These are phyloP conservation scores for Drosophila acutilabella DNA, from an alignment of 2,888 invertebrate genomes.

Conservation along the genomic window DNA sequence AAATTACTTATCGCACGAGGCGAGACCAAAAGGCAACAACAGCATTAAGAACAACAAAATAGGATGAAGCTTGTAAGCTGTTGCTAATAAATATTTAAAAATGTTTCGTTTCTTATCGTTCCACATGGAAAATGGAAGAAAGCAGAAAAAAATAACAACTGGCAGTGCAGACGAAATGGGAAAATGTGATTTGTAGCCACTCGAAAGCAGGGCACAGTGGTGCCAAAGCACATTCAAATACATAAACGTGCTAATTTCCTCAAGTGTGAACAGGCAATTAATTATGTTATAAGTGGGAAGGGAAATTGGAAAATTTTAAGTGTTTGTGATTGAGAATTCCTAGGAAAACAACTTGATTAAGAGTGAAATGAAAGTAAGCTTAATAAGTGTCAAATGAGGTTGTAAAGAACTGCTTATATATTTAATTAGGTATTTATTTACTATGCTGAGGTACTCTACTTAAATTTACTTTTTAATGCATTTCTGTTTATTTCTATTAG, in stretches of 20 bases:
- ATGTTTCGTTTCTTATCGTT: constrained; percentile 56
- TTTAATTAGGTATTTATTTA: too few relatives aligned
- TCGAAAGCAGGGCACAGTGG: constrained; percentile 12
- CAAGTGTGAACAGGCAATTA: constrained; percentile 47
- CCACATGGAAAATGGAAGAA: constrained; percentile 5
- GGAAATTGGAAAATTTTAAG: constrained; percentile 2
- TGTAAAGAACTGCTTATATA: too few relatives aligned
- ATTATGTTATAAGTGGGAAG: constrained; percentile 55
- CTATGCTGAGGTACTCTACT: too few relatives aligned
- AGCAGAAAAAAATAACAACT: constrained; percentile 9
- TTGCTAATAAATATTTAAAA: constrained; percentile 81
- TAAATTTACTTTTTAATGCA: too few relatives aligned
- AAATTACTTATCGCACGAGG: constrained; percentile 76
- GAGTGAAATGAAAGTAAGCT: not conserved
- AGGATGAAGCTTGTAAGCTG: constrained; percentile 73
- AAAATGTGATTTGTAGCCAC: constrained; percentile 67
- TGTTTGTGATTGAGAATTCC: too few relatives aligned
- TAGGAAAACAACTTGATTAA: not conserved
- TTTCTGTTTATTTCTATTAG: too few relatives aligned
- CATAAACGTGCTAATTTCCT: not conserved
- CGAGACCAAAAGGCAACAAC: constrained; percentile 51
- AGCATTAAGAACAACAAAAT: constrained; percentile 42
- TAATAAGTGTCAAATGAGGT: not conserved
- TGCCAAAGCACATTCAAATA: constrained; percentile 13
- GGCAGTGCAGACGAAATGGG: constrained; percentile 34